Percentiles rank a stretch among this genome's conserved stretches.
These are phyloP conservation scores for Pseudorasbora parva DNA, from an alignment of 2,113 vertebrate genomes.

Conservation along the genomic window DNA sequence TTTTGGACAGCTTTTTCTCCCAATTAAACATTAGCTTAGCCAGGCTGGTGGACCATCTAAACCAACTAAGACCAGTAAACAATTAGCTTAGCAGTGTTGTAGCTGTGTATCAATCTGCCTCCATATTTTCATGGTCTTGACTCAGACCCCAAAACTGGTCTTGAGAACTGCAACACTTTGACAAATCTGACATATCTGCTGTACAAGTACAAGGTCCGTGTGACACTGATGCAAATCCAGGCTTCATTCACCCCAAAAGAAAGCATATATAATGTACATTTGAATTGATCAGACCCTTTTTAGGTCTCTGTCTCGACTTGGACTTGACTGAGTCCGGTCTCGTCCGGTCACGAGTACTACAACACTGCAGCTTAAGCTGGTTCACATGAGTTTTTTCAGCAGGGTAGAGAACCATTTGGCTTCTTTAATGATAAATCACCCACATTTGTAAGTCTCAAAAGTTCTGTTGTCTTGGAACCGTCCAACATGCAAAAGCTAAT, in stretches of 20 bases:
- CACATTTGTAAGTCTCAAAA: neutral
- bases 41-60: neutral
- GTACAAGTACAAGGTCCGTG: neutral
- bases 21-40: neutral
- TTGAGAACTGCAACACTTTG: neutral
- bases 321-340: neutral
- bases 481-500: slow-evolving; percentile 25
- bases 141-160: neutral
- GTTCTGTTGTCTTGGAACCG: slow-evolving; percentile 2
- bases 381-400: neutral
- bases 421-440: slow-evolving; percentile 12
- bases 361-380: slow-evolving; percentile 5
- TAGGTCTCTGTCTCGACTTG: neutral
- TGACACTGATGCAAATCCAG: neutral
- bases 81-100: neutral
- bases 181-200: neutral
- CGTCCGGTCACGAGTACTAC: neutral
- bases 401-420: slow-evolving; percentile 21
- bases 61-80: neutral
- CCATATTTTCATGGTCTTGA: neutral
- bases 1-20: neutral
- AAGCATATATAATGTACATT: too few relatives aligned
- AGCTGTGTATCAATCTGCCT: neutral
- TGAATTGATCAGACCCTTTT: neutral
- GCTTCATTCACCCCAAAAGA: neutral